Conservation (phyloP, 2,113 vertebrate species). For the human region DNA sequence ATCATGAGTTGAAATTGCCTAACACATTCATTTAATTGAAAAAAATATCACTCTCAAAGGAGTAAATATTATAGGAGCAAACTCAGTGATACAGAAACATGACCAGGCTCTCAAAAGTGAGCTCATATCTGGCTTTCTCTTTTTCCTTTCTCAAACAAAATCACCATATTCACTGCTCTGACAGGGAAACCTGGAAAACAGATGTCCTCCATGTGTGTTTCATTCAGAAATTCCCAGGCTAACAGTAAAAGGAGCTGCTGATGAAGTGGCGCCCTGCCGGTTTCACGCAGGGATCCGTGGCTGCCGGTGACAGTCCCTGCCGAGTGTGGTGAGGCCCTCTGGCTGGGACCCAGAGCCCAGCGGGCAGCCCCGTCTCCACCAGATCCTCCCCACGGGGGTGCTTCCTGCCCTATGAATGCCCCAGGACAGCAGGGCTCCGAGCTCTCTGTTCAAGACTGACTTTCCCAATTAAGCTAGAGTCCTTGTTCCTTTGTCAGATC, state of each 20-base stretch:
- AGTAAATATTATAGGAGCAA: not conserved
- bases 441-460: not conserved
- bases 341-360: not conserved
- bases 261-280: not conserved
- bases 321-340: not conserved
- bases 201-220: not conserved
- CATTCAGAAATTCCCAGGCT: not conserved
- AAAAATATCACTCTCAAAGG: not conserved
- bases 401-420: not conserved
- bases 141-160: constrained; percentile 12
- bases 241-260: not conserved
- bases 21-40: not conserved
- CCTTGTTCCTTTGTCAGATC: not conserved
- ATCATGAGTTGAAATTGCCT: not conserved
- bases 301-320: not conserved
- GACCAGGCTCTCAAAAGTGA: not conserved
- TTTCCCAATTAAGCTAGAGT: not conserved
- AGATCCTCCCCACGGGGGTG: not conserved
- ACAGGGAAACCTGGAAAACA: not conserved
- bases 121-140: not conserved
- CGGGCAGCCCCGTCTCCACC: rapidly evolving
- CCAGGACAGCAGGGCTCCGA: rapidly evolving
- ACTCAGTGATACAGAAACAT: not conserved
- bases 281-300: not conserved
- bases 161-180: not conserved